phyloP scores from a whole-genome alignment of 1,140 invertebrate species.

The Trinorchestia longiramus region DNA sequence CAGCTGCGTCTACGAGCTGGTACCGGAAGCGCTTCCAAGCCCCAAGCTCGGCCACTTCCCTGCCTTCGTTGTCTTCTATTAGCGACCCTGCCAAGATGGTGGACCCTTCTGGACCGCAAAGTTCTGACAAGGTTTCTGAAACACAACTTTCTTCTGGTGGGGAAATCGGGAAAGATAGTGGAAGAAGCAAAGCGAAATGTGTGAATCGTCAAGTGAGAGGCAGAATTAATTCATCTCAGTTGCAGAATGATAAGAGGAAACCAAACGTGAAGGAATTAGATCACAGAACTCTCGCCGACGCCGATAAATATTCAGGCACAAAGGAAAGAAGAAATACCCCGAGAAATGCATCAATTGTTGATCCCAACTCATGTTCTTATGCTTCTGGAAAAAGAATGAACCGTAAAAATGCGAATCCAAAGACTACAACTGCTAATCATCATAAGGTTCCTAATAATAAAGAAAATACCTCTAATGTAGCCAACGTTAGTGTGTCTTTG shows the following conservation, averaged over 20 bases:
- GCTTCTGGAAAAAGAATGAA: background rate
- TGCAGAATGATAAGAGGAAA: background rate
- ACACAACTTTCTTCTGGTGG: background rate
- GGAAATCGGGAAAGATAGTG: background rate
- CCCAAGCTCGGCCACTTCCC: constrained; percentile 74
- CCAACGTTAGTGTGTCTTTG: background rate
- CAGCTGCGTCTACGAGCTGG: constrained; percentile 60
- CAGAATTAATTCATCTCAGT: background rate
- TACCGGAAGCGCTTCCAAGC: constrained; percentile 71
- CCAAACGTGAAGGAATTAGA: background rate
- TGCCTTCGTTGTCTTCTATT: constrained; percentile 72
- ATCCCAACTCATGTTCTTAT: background rate
- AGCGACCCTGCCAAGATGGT: background rate
- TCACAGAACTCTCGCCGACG: background rate
- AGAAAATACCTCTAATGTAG: background rate
- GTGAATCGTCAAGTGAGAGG: background rate
- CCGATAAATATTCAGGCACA: background rate
- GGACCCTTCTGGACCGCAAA: background rate
- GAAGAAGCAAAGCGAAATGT: background rate
- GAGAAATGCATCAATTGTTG: background rate
- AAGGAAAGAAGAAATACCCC: background rate
- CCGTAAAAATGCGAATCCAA: background rate
- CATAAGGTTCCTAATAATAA: background rate
- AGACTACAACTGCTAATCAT: background rate
- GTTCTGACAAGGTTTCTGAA: background rate